Percentiles rank a stretch among this genome's conserved stretches.
Conservation (phyloP, 2,888 invertebrate species). For the Nephrotoma flavescens region DNA sequence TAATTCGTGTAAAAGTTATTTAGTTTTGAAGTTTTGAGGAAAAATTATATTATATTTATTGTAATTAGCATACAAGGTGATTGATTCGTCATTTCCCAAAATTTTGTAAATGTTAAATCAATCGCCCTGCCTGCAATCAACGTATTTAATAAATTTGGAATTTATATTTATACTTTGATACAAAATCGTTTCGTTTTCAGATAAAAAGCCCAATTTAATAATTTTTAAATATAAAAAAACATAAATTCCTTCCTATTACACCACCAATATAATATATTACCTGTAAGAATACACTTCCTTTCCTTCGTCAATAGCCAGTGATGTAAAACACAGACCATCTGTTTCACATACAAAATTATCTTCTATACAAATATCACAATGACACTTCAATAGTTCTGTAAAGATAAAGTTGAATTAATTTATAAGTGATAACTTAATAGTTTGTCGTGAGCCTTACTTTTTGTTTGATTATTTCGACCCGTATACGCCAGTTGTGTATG, state of each 20-base stretch:
- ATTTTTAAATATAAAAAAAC: not conserved
- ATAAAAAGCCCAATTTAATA: conserved; percentile 5
- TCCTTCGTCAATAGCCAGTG: conserved; percentile 50
- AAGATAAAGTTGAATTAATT: not conserved
- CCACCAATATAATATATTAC: conserved; percentile 35
- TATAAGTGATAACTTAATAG: not conserved
- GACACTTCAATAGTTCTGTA: conserved; percentile 48
- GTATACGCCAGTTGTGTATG: not conserved
- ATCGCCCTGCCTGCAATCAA: not conserved
- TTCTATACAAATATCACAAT: conserved; percentile 63
- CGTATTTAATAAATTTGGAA: not conserved
- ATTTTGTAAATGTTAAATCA: conserved; percentile 5
- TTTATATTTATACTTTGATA: not conserved
- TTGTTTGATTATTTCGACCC: not conserved
- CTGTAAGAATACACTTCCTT: conserved; percentile 52
- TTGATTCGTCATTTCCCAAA: conserved; percentile 4
- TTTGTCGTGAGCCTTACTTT: not conserved
- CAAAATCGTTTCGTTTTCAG: conserved; percentile 15
- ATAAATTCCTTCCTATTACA: not conserved
- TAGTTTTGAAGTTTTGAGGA: not conserved
- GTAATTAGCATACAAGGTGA: not conserved
- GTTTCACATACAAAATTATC: conserved; percentile 73
- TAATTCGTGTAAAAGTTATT: not conserved
- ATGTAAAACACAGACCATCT: conserved; percentile 78
- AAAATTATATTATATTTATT: conserved; percentile 8